Conservation (phyloP, 2,888 invertebrate genomes). For the Augiades crinisus region DNA sequence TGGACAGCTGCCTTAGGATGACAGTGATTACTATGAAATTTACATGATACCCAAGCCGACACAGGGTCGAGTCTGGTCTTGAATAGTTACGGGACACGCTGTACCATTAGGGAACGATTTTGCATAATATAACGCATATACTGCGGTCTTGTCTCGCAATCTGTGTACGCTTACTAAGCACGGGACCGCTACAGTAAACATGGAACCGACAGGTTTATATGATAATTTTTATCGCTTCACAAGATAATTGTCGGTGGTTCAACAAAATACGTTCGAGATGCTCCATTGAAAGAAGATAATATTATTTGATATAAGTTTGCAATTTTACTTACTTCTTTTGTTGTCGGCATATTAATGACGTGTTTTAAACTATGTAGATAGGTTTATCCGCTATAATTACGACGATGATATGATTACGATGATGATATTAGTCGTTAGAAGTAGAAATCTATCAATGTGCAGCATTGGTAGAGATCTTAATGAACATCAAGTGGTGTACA, state of each 20-base stretch:
- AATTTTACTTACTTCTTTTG: too few relatives aligned
- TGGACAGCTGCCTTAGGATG: slow-evolving; percentile 34
- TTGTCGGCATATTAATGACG: too few relatives aligned
- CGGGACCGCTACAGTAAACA: slow-evolving; percentile 15
- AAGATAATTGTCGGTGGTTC: slow-evolving; percentile 13
- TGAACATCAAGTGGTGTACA: too few relatives aligned
- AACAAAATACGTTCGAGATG: background rate
- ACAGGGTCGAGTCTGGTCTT: slow-evolving; percentile 16
- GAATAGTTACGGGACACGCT: slow-evolving; percentile 13
- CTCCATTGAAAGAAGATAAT: too few relatives aligned
- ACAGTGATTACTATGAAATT: slow-evolving; percentile 43
- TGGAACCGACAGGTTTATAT: slow-evolving; percentile 20
- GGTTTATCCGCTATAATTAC: too few relatives aligned
- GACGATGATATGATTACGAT: too few relatives aligned
- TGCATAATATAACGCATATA: slow-evolving; percentile 22
- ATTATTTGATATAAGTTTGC: too few relatives aligned
- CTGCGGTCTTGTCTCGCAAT: slow-evolving; percentile 10
- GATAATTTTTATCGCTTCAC: slow-evolving; percentile 23
- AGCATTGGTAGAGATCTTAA: too few relatives aligned
- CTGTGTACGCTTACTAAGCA: slow-evolving; percentile 11
- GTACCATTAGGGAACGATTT: slow-evolving; percentile 20
- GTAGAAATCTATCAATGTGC: too few relatives aligned
- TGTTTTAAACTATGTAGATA: too few relatives aligned
- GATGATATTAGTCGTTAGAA: too few relatives aligned
- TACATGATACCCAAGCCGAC: slow-evolving; percentile 35